A percentile compares a stretch with the other conserved stretches of the same genome.
phyloP scores from a whole-genome alignment of 2,888 invertebrate species.

The Thereva nobilitata region DNA sequence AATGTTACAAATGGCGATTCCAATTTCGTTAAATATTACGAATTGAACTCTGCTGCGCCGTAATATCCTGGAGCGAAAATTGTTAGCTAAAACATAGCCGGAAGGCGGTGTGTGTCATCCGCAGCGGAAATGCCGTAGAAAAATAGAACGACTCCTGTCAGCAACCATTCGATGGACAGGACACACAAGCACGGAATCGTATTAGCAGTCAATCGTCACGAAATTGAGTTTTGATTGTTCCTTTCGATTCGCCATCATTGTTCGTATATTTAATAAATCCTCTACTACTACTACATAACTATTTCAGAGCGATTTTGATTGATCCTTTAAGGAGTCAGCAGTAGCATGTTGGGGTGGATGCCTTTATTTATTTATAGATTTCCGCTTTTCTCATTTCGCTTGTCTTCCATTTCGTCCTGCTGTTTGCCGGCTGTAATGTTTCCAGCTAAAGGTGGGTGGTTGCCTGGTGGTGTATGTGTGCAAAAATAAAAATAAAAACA shows the following conservation, averaged over 20 bases:
- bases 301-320: conserved; percentile 21
- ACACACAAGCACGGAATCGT: conserved; percentile 32
- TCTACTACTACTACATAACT: conserved; percentile 12
- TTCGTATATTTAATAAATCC: conserved; percentile 35
- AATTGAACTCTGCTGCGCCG: too few species aligned
- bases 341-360: neutral
- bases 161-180: neutral
- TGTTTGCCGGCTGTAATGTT: conserved; percentile 20
- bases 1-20: too few species aligned
- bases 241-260: conserved; percentile 27
- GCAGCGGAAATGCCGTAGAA: too few species aligned
- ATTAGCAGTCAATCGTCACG: conserved; percentile 40
- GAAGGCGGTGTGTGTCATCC: too few species aligned
- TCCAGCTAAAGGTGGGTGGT: conserved; percentile 19
- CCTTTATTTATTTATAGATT: conserved; percentile 35
- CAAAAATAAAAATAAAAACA: conserved; percentile 7
- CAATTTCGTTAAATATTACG: too few species aligned
- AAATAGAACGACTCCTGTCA: too few species aligned
- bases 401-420: neutral
- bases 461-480: too few species aligned
- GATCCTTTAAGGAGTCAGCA: conserved; percentile 2
- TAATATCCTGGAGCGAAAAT: too few species aligned
- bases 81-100: too few species aligned
- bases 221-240: conserved; percentile 42
- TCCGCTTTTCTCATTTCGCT: conserved; percentile 30